Evolutionary conservation across 23 tunicate species (phyloP).

Genomic region (Botrylloides violaceus): DNA sequence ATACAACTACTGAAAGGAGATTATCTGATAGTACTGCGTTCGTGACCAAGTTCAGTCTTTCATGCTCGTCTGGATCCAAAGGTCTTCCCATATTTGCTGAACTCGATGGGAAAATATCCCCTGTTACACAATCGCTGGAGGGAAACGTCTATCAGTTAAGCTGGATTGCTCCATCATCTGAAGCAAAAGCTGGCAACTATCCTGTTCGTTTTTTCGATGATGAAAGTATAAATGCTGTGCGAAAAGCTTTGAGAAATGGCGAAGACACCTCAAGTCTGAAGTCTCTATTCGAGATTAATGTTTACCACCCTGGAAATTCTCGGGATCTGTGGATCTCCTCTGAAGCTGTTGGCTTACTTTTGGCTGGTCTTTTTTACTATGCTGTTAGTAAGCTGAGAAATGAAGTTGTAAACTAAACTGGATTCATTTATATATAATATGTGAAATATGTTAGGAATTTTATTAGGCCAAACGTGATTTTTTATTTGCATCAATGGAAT

Average conservation of each 20-base stretch:
- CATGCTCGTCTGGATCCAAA: slow-evolving; percentile 37
- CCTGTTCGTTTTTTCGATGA: slow-evolving; percentile 72
- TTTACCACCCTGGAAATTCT: slow-evolving; percentile 33
- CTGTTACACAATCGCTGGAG: slow-evolving; percentile 77
- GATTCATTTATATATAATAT: no score
- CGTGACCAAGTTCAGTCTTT: slow-evolving; percentile 47
- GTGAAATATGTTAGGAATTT: no score
- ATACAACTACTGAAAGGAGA: slow-evolving; percentile 50
- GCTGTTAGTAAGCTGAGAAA: slow-evolving; percentile 54
- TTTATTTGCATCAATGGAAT: no score
- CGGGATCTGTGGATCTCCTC: slow-evolving; percentile 39
- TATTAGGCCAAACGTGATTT: no score
- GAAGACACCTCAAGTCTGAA: slow-evolving; percentile 40
- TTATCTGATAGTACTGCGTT: slow-evolving; percentile 45
- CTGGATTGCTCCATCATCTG: slow-evolving; percentile 30
- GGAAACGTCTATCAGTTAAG: slow-evolving; percentile 54
- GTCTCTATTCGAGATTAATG: slow-evolving; percentile 40
- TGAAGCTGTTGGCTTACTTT: slow-evolving; percentile 51
- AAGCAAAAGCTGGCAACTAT: slow-evolving; percentile 18
- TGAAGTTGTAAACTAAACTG: slow-evolving; percentile 32
- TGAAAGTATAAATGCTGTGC: slow-evolving; percentile 49
- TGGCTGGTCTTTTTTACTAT: slow-evolving; percentile 42
- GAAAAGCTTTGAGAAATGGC: slow-evolving; percentile 53
- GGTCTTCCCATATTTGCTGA: slow-evolving; percentile 63
- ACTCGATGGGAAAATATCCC: slow-evolving; percentile 45